These are phyloP conservation scores for Drosophila mayri DNA, from an alignment of 1,140 invertebrate genomes.

Conservation along the genomic window DNA sequence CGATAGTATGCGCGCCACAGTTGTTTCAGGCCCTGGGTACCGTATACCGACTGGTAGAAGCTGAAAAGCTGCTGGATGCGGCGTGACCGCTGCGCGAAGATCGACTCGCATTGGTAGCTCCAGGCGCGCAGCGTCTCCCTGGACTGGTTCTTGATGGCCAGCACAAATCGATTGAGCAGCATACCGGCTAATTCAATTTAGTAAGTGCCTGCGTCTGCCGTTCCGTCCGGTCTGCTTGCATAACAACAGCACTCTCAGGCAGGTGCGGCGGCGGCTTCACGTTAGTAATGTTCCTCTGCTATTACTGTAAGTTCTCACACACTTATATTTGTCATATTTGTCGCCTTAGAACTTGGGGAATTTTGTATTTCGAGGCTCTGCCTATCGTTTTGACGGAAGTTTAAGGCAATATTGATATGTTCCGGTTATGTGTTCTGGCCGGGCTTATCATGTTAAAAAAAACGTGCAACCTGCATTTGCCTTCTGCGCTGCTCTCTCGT, in stretches of 20 bases:
- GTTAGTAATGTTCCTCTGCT: conserved; percentile 57
- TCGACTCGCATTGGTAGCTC: conserved; percentile 88
- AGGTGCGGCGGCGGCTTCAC: conserved; percentile 27
- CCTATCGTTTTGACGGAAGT: conserved; percentile 23
- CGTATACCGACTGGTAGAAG: conserved; percentile 88
- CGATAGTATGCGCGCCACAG: conserved; percentile 86
- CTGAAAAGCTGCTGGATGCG: conserved; percentile 88
- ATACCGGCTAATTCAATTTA: conserved; percentile 70
- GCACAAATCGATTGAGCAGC: conserved; percentile 74
- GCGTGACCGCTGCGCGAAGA: conserved; percentile 87
- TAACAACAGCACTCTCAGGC: conserved; percentile 49
- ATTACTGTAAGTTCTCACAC: conserved; percentile 43
- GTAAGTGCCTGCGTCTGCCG: conserved; percentile 27
- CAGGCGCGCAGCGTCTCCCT: conserved; percentile 86
- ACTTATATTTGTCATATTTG: conserved; percentile 58
- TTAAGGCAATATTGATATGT: conserved; percentile 5
- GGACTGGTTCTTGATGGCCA: conserved; percentile 85
- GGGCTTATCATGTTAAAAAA: conserved; percentile 69
- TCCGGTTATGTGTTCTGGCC: conserved; percentile 41
- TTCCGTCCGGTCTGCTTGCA: conserved; percentile 49
- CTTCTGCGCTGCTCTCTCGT: conserved; percentile 20
- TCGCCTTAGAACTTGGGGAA: conserved; percentile 45
- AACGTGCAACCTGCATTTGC: conserved; percentile 70
- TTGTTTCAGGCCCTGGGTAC: conserved; percentile 86
- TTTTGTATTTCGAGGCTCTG: conserved; percentile 47